Evolutionary conservation across 2,888 invertebrate genomes (phyloP).

Genomic region (Drosophila borborema): DNA sequence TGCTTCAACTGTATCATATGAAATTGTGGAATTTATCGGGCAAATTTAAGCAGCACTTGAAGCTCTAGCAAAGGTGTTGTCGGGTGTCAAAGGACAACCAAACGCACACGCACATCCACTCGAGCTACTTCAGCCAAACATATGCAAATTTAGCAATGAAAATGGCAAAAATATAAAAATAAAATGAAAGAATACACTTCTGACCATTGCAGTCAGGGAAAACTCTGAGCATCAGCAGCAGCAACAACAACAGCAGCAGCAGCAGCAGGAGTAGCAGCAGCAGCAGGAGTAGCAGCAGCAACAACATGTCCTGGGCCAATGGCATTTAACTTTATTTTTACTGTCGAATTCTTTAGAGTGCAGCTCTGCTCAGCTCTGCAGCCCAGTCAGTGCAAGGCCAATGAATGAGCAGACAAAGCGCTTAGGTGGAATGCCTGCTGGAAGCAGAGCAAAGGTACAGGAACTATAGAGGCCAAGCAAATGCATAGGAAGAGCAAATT

Average conservation of each 20-base stretch:
- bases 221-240: slow-evolving; percentile 8
- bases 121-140: slow-evolving; percentile 19
- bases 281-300: slow-evolving; percentile 1
- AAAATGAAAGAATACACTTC: neutral
- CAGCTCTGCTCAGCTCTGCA: slow-evolving; percentile 10
- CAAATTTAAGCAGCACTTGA: slow-evolving; percentile 20
- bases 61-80: slow-evolving; percentile 24
- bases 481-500: neutral
- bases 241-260: slow-evolving; percentile 4
- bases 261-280: neutral
- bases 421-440: slow-evolving; percentile 1
- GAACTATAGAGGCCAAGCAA: neutral
- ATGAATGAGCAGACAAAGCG: slow-evolving; percentile 22
- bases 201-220: slow-evolving; percentile 26
- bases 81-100: slow-evolving; percentile 29
- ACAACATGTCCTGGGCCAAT: slow-evolving; percentile 43
- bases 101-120: neutral
- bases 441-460: neutral
- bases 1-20: slow-evolving; percentile 9
- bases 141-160: slow-evolving; percentile 42
- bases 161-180: neutral
- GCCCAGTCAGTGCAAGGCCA: slow-evolving; percentile 17
- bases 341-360: slow-evolving; percentile 21
- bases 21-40: slow-evolving; percentile 21
- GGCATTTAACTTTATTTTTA: slow-evolving; percentile 53